phyloP scores from a whole-genome alignment of 2,113 vertebrate species.

The Aegotheles bennettii region DNA sequence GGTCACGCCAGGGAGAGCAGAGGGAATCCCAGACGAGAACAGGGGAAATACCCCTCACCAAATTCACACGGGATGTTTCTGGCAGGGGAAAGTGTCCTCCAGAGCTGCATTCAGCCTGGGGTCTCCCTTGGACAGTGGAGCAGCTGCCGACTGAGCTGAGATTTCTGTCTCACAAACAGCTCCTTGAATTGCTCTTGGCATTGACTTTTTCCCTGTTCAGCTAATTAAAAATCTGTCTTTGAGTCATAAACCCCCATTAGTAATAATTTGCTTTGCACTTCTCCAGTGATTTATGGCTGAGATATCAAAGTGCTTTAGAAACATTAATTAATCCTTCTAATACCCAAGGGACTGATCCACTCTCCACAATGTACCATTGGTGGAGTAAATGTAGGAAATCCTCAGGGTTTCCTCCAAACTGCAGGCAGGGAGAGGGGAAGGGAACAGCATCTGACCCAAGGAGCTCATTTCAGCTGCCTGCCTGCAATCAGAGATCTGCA shows the following conservation, averaged over 20 bases:
- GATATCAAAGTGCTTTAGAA: slow-evolving; percentile 65
- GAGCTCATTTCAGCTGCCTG: background rate
- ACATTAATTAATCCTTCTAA: slow-evolving; percentile 63
- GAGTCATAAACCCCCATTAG: slow-evolving; percentile 61
- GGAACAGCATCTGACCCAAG: background rate
- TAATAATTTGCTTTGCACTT: slow-evolving; percentile 67
- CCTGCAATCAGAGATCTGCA: background rate
- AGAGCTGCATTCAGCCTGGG: background rate
- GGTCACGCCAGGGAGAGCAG: background rate
- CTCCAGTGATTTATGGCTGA: slow-evolving; percentile 56
- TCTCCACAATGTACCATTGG: slow-evolving; percentile 17
- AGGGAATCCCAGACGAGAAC: background rate
- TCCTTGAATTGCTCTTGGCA: slow-evolving; percentile 55
- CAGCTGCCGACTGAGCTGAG: background rate
- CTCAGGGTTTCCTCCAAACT: slow-evolving; percentile 7
- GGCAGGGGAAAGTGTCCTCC: background rate
- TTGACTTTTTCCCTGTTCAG: slow-evolving; percentile 50
- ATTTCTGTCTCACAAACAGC: slow-evolving; percentile 24
- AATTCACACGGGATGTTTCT: background rate
- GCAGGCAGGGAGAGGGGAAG: background rate
- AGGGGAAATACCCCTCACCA: background rate
- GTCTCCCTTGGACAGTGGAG: background rate
- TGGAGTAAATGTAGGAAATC: slow-evolving; percentile 27
- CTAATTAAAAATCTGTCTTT: slow-evolving; percentile 67
- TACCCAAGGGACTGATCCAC: slow-evolving; percentile 42